phyloP scores from a whole-genome alignment of 2,797 vertebrate species.

The Loris lydekkerianus region DNA sequence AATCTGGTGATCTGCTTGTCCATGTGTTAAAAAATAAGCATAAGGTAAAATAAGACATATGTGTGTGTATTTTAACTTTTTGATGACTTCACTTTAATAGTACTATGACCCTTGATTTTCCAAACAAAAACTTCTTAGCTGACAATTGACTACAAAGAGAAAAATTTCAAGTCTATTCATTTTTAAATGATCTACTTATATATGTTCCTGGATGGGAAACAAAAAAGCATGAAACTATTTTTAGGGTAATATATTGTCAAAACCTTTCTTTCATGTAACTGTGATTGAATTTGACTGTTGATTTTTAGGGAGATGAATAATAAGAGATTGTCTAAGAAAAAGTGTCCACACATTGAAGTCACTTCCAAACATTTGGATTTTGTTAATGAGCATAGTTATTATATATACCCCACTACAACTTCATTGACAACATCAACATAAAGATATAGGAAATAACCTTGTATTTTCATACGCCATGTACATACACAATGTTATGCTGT shows the following conservation, averaged over 20 bases:
- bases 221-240: neutral
- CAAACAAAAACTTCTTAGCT: conserved; percentile 47
- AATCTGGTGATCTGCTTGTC: neutral
- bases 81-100: neutral
- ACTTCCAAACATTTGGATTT: conserved; percentile 42
- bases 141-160: neutral
- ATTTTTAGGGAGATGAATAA: conserved; percentile 33
- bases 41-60: conserved; percentile 15
- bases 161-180: neutral
- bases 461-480: conserved; percentile 58
- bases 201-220: neutral
- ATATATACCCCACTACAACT: neutral
- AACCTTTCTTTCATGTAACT: neutral
- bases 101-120: conserved; percentile 38
- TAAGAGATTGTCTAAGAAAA: conserved; percentile 26
- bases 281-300: neutral
- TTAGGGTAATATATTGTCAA: conserved; percentile 2
- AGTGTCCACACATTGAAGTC: conserved; percentile 20
- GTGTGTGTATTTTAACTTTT: conserved; percentile 25
- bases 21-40: conserved; percentile 12
- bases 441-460: conserved; percentile 58
- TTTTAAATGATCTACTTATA: neutral
- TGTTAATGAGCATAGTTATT: neutral
- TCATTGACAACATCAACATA: conserved; percentile 38
- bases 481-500: conserved; percentile 44